Percentiles rank a stretch among this genome's conserved stretches.
These are phyloP conservation scores for Drosophila gaucha DNA, from an alignment of 2,888 invertebrate genomes.

Conservation along the genomic window DNA sequence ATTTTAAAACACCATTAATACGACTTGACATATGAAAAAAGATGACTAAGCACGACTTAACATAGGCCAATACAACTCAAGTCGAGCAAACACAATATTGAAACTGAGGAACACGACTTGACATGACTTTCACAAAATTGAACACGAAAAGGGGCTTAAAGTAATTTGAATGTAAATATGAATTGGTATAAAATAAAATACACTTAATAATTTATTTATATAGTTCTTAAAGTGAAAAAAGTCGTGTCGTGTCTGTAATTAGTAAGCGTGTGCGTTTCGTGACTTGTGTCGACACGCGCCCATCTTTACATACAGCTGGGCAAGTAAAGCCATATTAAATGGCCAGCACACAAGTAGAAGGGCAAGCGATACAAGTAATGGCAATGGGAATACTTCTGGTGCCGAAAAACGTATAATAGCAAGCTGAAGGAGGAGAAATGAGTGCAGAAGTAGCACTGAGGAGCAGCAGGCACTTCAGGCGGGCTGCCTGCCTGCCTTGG, in stretches of 20 bases:
- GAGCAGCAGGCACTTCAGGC: constrained; percentile 42
- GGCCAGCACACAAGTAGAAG: constrained; percentile 29
- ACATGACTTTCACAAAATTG: neutral
- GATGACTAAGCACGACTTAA: neutral
- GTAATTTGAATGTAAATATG: neutral
- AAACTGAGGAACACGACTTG: neutral
- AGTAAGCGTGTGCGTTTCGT: neutral
- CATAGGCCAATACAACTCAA: neutral
- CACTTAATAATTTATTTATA: neutral
- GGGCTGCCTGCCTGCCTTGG: constrained; percentile 23
- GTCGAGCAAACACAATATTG: too few relatives aligned
- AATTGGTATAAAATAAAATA: neutral
- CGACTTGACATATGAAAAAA: neutral
- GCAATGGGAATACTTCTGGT: constrained; percentile 45
- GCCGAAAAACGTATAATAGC: constrained; percentile 17
- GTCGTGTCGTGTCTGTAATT: neutral
- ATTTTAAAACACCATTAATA: too few relatives aligned
- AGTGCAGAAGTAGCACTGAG: constrained; percentile 11
- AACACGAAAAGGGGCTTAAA: neutral
- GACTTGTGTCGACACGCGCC: constrained; percentile 11
- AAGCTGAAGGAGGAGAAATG: neutral
- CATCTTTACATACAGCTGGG: constrained; percentile 15
- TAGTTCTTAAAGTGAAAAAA: neutral
- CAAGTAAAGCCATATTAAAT: constrained; percentile 71
- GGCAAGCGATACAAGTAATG: constrained; percentile 56